phyloP scores from a whole-genome alignment of 2,888 invertebrate genomes.

The Omphaloscelis lunosa region DNA sequence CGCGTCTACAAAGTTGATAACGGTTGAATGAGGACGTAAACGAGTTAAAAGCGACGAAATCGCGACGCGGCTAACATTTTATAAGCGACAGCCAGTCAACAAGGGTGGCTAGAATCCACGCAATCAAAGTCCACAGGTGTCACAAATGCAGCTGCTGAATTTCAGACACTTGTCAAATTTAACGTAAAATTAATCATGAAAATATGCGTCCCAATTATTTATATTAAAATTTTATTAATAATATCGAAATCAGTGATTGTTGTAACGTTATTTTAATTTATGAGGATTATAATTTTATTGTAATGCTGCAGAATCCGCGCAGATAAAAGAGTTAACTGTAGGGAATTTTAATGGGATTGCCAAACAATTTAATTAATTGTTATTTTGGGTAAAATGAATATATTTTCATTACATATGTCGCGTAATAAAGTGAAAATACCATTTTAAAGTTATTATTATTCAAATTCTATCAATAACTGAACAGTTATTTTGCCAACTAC shows the following conservation, averaged over 20 bases:
- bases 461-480: background rate
- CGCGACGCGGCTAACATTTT: conserved; percentile 42
- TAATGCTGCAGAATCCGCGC: background rate
- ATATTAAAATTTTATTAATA: conserved; percentile 9
- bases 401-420: background rate
- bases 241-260: background rate
- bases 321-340: background rate
- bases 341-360: background rate
- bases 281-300: background rate
- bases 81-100: conserved; percentile 42
- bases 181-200: conserved; percentile 18
- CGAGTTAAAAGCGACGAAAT: conserved; percentile 24
- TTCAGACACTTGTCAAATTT: conserved; percentile 33
- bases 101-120: conserved; percentile 37
- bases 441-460: background rate
- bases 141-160: conserved; percentile 51
- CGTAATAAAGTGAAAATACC: background rate
- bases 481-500: background rate
- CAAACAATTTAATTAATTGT: background rate
- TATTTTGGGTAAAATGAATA: background rate
- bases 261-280: background rate
- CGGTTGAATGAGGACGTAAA: background rate
- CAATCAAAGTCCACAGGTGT: conserved; percentile 62
- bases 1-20: background rate
- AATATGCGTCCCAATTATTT: conserved; percentile 15